Evolutionary conservation across 2,113 vertebrate species (phyloP), one percentile per base, ranked within the genome.

Genomic region (Brachyhypopomus gauderio): DNA sequence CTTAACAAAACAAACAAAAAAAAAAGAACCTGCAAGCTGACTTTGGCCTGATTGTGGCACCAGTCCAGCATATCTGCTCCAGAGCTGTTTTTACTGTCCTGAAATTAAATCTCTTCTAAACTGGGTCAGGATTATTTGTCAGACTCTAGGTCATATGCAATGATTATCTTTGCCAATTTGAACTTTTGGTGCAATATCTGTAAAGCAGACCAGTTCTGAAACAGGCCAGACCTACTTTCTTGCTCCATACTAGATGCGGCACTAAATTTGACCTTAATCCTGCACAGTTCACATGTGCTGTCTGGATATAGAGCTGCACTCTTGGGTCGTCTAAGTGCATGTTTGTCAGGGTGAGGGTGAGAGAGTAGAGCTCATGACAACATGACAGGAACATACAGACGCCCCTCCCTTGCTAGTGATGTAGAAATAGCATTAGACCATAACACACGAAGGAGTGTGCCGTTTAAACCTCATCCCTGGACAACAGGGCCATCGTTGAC

Each of bases 341-440:
- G 16, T 36, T 6, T 69, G 64, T 38, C 8, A 41, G 36, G 8
- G 66, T 41, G 17, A n/a, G 17, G 38, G 34, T 20, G 20, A 20
- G 64, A 41, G 27, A 67, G 4, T 67, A 19, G 20, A 41, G 34
- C n/a, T 70, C 66, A 41, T n/a, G 66, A 70, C 20, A 70, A 70
- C 36, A 38, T 36, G n/a, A 67, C 36, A 30, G 38, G 22, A 70
- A 25, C 22, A n/a, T 19, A 70, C 38, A 38, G 34, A 6, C 22
- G 34, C 5, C 45, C 36, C 11, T 70, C 38, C 36, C 9, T 70
- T n/a, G 66, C 66, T 38, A 25, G 66, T 70, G 66, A 34, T 70
- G 34, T 41, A 41, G 34, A 70, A 41, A 12, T 70, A 41, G 4
- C 22, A 25, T 70, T 70, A 41, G 34, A 41, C 34, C 20, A 22